These are phyloP conservation scores for Zeugodacus cucurbitae DNA, from an alignment of 1,140 invertebrate species.

Conservation along the genomic window DNA sequence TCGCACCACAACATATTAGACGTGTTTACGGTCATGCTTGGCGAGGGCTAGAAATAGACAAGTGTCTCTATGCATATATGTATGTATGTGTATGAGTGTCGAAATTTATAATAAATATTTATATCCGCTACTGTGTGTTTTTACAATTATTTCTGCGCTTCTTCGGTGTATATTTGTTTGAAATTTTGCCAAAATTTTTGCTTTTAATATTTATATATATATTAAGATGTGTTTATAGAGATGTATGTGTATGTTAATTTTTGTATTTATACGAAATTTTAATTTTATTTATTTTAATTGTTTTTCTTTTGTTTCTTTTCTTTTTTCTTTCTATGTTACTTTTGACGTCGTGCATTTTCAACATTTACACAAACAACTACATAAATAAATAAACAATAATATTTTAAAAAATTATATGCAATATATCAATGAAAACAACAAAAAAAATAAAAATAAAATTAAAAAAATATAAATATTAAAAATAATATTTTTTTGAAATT, in stretches of 20 bases:
- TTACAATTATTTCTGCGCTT: neutral
- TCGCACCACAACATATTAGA: neutral
- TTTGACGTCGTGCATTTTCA: neutral
- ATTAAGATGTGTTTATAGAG: neutral
- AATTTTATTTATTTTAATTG: constrained; percentile 12
- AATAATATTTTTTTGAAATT: too few species aligned
- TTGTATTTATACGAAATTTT: neutral
- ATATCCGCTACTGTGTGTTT: neutral
- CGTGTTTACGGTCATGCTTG: neutral
- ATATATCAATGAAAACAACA: too few species aligned
- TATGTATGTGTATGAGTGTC: neutral
- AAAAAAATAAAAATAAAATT: neutral
- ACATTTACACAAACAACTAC: neutral
- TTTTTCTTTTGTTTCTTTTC: neutral
- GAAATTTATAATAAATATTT: constrained; percentile 17
- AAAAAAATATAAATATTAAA: neutral
- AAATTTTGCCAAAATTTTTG: constrained; percentile 26
- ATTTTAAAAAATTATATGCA: too few species aligned
- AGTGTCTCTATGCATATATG: neutral
- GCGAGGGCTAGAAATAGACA: neutral
- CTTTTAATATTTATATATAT: neutral
- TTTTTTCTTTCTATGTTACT: constrained; percentile 2
- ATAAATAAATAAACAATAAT: too few species aligned
- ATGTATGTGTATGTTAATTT: neutral
- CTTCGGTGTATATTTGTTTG: neutral